Conservation (phyloP, 2,888 invertebrate species). For the Nymphalis urticae region DNA sequence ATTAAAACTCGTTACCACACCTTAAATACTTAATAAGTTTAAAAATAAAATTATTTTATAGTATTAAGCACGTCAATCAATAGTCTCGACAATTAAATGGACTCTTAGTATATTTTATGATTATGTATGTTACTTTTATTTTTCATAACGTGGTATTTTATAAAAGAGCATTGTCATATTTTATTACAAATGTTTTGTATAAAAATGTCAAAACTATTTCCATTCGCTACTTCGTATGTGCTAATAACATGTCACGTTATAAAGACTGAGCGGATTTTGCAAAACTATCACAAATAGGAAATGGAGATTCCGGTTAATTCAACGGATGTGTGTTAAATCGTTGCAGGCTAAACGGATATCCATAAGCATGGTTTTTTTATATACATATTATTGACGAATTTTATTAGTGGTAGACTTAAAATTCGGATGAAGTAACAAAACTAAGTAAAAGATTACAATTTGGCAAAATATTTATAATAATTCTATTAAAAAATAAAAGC, state of each 20-base stretch:
- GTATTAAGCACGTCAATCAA: background rate
- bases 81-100: too few species aligned
- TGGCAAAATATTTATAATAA: background rate
- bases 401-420: too few species aligned
- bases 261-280: background rate
- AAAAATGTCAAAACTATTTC: too few species aligned
- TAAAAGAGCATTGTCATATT: too few species aligned
- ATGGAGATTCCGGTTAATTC: slow-evolving; percentile 1
- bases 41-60: background rate
- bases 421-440: too few species aligned
- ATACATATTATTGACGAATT: background rate
- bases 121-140: too few species aligned
- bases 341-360: slow-evolving; percentile 9
- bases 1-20: background rate
- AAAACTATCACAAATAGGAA: background rate
- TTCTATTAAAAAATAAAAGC: background rate
- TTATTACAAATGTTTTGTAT: too few species aligned
- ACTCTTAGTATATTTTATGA: too few species aligned
- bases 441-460: background rate
- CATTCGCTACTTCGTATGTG: background rate
- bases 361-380: background rate
- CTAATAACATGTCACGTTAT: background rate
- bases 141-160: too few species aligned
- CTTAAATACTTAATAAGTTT: background rate
- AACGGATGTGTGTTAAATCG: slow-evolving; percentile 6